Conservation (phyloP, 2,113 vertebrate species). For the Sinocyclocheilus maitianheensis region DNA sequence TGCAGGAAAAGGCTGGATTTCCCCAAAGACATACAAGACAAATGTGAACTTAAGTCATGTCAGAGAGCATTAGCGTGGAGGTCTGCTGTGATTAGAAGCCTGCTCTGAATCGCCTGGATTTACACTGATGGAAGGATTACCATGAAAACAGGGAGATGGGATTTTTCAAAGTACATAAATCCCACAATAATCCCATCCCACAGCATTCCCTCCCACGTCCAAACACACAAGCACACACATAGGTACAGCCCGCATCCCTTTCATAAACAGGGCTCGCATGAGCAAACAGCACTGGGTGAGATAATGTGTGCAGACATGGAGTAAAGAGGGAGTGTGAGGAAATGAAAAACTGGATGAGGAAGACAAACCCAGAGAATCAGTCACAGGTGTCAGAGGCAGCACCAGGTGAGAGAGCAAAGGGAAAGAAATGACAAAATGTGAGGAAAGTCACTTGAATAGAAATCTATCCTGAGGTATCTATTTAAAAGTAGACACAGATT, state of each 20-base stretch:
- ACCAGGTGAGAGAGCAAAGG: neutral
- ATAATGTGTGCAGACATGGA: constrained; percentile 10
- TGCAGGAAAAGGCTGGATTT: neutral
- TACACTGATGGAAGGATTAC: constrained; percentile 58
- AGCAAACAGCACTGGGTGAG: constrained; percentile 11
- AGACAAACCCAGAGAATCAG: neutral
- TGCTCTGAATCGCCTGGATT: constrained; percentile 44
- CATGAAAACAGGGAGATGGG: constrained; percentile 50
- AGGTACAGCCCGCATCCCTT: neutral
- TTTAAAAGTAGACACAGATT: neutral
- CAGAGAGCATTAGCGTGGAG: constrained; percentile 24
- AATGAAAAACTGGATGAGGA: neutral
- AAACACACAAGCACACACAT: neutral
- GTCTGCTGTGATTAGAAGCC: constrained; percentile 38
- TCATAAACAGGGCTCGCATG: neutral
- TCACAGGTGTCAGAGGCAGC: neutral
- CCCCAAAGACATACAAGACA: neutral
- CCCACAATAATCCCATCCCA: constrained; percentile 57
- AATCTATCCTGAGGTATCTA: neutral
- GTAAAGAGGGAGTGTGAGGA: neutral
- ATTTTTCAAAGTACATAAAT: constrained; percentile 58
- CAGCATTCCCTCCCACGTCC: constrained; percentile 31
- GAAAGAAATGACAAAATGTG: neutral
- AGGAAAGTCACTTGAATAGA: neutral
- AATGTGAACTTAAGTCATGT: constrained; percentile 30